A percentile compares a stretch with the other conserved stretches of the same genome.
Evolutionary conservation across 2,888 invertebrate genomes (phyloP).

Genomic region (Pseudococcus longispinus): DNA sequence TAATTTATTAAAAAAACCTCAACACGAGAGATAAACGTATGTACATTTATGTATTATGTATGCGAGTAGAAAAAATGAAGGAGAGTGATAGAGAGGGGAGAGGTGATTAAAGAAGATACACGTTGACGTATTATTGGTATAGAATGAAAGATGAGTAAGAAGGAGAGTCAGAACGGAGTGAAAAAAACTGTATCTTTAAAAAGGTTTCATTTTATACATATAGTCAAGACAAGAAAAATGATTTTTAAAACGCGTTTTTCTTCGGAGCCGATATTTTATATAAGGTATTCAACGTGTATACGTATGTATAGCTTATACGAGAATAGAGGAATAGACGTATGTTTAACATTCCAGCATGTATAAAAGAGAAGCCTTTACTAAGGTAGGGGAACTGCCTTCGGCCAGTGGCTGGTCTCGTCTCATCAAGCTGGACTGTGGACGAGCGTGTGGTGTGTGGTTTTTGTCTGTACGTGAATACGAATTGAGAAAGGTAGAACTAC

Average conservation of each 20-base stretch:
- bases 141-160: not conserved
- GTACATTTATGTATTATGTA: not conserved
- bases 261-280: constrained; percentile 35
- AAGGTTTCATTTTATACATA: constrained; percentile 18
- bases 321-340: constrained; percentile 45
- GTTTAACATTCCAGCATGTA: constrained; percentile 36
- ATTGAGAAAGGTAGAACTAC: not conserved
- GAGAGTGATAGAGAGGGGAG: not conserved
- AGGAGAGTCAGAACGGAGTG: not conserved
- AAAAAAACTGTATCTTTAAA: constrained; percentile 10
- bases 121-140: not conserved
- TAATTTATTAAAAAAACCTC: constrained; percentile 33
- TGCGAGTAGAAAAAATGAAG: not conserved
- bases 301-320: not conserved
- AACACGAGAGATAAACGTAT: not conserved
- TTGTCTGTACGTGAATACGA: not conserved
- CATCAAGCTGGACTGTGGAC: not conserved
- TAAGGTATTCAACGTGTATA: constrained; percentile 16
- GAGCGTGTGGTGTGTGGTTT: not conserved
- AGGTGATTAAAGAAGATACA: not conserved
- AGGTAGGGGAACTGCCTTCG: constrained; percentile 18
- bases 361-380: constrained; percentile 24
- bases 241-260: constrained; percentile 45
- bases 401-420: constrained; percentile 8
- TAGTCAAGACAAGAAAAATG: constrained; percentile 38